Evolutionary conservation across 2,888 invertebrate species (phyloP), one percentile per base, ranked within the genome.

Genomic region (Beris chalybata): DNA sequence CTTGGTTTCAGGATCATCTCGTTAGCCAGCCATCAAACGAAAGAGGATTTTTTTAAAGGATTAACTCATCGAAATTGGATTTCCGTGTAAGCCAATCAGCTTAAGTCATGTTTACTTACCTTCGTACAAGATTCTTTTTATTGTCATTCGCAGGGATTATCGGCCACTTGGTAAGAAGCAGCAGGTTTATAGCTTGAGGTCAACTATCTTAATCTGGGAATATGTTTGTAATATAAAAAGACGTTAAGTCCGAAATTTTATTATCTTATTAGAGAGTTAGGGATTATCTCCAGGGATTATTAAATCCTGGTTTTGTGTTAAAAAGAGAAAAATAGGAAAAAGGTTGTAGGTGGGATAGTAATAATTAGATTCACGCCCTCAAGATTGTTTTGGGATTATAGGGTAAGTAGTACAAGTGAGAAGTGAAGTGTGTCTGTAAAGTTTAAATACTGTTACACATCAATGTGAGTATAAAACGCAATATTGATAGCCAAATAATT

Each of bases 71-170:
- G 11, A 56, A 56, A 56, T 56, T 56, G 56, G 56, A 56, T 56
- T 56, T 56, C 56, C 44, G 43, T 56, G 56, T 56, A 56, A 56
- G 44, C 56, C 56, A 56, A 56, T 56, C 56, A 56, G 56, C 56
- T 56, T 56, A 56, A 44, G 44, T 22, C 13, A 31, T 30, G 30
- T 54, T 54, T 30, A n/a, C 32, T 54, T 30, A 54, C 54, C 32
- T 30, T 54, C 31, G n/a, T 4, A 30, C 30, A 32, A 32, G 54
- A 54, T 54, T 54, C 30, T 15, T 52, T 52, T 52, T 52, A 52
- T 29, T 22, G 22, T 22, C 22, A 22, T 22, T 22, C 22, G 22
- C 22, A 52, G 11, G 22, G 52, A 52, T 52, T 52, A 22, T 22
- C 22, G 22, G 52, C 52, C 52, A 32, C 54, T 54, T 32, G 32